Base-by-base conservation (phyloP, 2,113 vertebrate species). In the Ancistrus triradiatus region DNA sequence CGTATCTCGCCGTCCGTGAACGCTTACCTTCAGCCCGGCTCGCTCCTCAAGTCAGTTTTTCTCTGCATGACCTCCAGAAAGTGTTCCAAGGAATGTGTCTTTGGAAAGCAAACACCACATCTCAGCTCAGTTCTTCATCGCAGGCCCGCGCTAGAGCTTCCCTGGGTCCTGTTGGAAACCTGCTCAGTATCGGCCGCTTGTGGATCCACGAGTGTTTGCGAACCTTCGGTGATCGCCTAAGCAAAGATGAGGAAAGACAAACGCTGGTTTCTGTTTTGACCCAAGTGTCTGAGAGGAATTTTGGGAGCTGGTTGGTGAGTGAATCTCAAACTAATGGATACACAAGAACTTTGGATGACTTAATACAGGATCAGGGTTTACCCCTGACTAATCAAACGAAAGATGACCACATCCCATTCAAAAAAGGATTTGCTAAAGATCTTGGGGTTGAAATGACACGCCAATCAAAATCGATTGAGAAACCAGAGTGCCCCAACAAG, bases 171-270 rank as follows among this genome's bases (percentile, higher is more conserved):
- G 14, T 22, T 42, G 63, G 59, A 14, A 59, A 48, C 63, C 19
- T 82, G 68, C 72, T 82, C 62, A 74, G 72, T 14, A 70, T 92
- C 10, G 51, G 77, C 2, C 84, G 82, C 7, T 83, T 95, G 6
- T 95, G 92, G 93, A 75, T 89, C 73, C 92, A 93, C 0, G 93
- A 95, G 71, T 87, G 89, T 51, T 80, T 89, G 69, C 89, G 88
- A 3, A 91, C 85, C 0, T 95, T 93, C 40, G 65, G 81, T 21
- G 92, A 94, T 66, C 80, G 84, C 1, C 72, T 93, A 6, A 65
- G 74, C 46, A 83, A 83, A 4, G 68, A 78, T 4, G 59, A 60
- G 3, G 88, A 91, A 37, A 75, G 58, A 1, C 69, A 74, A 25
- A 44, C 28, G 31, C 80, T 91, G 27, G 31, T 67, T 38, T 78